Percentiles rank a stretch among this genome's conserved stretches.
Conservation (phyloP, 2,113 vertebrate genomes). For the Montifringilla adamsi region DNA sequence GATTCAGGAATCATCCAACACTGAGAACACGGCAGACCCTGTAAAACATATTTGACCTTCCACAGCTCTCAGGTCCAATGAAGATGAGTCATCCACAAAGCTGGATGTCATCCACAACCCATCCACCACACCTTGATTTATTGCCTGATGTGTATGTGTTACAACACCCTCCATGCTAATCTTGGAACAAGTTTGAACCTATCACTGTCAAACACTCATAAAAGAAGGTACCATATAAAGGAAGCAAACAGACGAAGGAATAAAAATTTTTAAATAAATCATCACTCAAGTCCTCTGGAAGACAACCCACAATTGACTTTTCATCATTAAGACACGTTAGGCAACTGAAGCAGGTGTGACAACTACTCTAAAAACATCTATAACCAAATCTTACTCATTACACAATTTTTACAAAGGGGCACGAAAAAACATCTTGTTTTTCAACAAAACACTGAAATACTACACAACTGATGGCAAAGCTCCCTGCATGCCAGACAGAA, state of each 20-base stretch:
- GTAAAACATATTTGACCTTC: background rate
- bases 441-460: background rate
- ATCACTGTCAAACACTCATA: background rate
- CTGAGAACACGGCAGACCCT: background rate
- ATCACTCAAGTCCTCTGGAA: background rate
- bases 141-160: background rate
- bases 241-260: background rate
- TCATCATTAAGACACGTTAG: background rate
- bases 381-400: background rate
- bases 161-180: background rate
- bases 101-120: background rate
- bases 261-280: background rate
- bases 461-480: background rate
- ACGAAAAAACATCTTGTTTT: background rate
- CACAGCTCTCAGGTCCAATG: background rate
- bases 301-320: background rate
- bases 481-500: background rate
- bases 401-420: background rate
- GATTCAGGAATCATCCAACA: background rate
- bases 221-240: background rate
- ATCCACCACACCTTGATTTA: background rate
- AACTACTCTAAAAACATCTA: background rate
- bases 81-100: background rate
- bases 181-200: background rate
- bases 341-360: background rate